These are phyloP conservation scores for Atrina japonica DNA, from an alignment of 2,888 invertebrate genomes.

Conservation along the genomic window DNA sequence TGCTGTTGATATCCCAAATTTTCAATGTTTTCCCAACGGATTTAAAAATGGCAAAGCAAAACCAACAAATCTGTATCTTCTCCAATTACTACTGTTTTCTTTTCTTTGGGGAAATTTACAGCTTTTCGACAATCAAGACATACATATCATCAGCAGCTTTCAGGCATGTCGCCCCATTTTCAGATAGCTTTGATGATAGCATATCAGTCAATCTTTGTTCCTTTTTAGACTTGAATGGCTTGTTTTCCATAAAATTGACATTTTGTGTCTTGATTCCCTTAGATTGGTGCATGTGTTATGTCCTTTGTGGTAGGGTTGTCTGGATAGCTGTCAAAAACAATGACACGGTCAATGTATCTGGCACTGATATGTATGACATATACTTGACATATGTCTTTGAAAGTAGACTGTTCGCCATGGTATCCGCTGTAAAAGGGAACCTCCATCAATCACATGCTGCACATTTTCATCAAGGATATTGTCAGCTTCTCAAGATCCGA, in stretches of 20 bases:
- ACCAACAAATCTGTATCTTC: constrained; percentile 72
- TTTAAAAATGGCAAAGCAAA: no score
- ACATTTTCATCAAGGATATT: background rate
- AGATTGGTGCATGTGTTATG: constrained; percentile 32
- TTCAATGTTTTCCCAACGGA: no score
- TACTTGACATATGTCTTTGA: constrained; percentile 32
- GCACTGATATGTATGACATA: constrained; percentile 34
- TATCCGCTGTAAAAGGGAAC: constrained; percentile 37
- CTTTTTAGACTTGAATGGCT: constrained; percentile 11
- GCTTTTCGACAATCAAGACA: constrained; percentile 53
- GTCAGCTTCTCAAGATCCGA: constrained; percentile 1
- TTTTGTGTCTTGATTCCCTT: constrained; percentile 1
- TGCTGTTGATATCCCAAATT: constrained; percentile 51
- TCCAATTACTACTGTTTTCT: constrained; percentile 50
- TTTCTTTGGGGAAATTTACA: constrained; percentile 29
- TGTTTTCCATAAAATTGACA: background rate
- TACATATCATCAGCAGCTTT: constrained; percentile 58
- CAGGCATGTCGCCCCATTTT: constrained; percentile 19
- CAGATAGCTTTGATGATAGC: constrained; percentile 40
- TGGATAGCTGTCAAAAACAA: constrained; percentile 56
- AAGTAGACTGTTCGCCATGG: constrained; percentile 40
- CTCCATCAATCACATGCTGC: constrained; percentile 43
- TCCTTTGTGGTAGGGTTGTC: constrained; percentile 41
- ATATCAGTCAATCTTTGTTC: constrained; percentile 55
- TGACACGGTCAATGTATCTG: constrained; percentile 32